These are phyloP conservation scores for Trogon surrucura DNA, from an alignment of 2,113 vertebrate genomes.

Conservation along the genomic window DNA sequence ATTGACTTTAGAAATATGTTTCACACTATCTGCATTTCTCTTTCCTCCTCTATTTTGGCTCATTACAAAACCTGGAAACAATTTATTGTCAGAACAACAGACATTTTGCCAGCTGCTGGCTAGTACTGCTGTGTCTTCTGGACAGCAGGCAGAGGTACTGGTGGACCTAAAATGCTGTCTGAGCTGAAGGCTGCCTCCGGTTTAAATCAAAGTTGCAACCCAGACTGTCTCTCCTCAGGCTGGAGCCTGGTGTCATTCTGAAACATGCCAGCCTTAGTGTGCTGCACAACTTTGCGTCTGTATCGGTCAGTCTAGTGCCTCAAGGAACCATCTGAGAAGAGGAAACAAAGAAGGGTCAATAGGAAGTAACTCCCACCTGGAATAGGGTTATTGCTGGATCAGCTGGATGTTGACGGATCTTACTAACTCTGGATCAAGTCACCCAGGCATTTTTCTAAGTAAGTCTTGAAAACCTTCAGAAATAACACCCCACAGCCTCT, in stretches of 20 bases:
- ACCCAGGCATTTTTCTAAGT: neutral
- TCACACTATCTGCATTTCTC: neutral
- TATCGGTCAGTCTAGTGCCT: neutral
- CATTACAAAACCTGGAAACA: neutral
- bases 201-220: neutral
- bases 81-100: neutral
- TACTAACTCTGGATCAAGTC: neutral
- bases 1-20: neutral
- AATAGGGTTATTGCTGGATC: neutral
- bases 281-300: neutral
- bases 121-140: neutral
- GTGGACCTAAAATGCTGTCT: neutral
- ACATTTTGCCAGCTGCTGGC: neutral
- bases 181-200: neutral
- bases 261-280: neutral
- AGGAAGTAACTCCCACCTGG: neutral
- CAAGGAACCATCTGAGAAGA: neutral
- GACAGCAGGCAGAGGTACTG: neutral
- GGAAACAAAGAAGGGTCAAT: neutral
- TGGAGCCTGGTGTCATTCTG: neutral
- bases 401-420: neutral
- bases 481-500: neutral
- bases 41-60: neutral
- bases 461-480: neutral
- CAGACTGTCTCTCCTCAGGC: neutral